Evolutionary conservation across 2,113 vertebrate genomes (phyloP), one percentile per base, ranked within the genome.

Genomic region (Anarhynchus alexandrinus): DNA sequence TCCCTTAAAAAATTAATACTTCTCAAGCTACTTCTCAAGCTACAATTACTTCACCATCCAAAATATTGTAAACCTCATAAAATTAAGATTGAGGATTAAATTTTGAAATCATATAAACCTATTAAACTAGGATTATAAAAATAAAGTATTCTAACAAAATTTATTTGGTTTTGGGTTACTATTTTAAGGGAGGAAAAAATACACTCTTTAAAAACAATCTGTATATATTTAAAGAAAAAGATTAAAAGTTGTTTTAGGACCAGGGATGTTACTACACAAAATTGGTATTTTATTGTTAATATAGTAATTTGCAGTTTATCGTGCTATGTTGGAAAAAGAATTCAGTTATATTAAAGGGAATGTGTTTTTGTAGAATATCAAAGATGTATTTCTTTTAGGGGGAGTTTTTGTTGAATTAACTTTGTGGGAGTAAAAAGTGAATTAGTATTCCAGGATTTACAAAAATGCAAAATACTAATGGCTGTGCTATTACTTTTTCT

Each of bases 191-290:
- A 9, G 43, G 13, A 10, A 54, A 90, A 93, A 94, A 23, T 8
- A 17, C 0, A 11, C 19, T n/a, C 5, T 20, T 67, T 7, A 21
- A 61, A 83, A 85, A 49, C 8, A 62, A 16, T 22, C 52, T 32
- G 4, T 72, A 77, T 73, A 1, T 57, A 49, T 51, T 72, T 16
- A 0, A 2, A 29, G 61, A 54, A 65, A 32, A 38, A 6, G 0
- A 59, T 34, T 52, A 16, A 57, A 51, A 80, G 69, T n/a, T 12
- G 1, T n/a, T 91, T 79, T 51, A 55, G 11, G 38, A 78, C 8
- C 14, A 29, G 59, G 42, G 32, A 65, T 14, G 12, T 64, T 66
- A 1, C 2, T 55, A 45, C 15, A 34, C n/a, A 88, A 90, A 81
- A 71, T 89, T 0, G 3, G 5, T 61, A 27, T 73, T 77, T 72